These are phyloP conservation scores for Camponotus pennsylvanicus DNA, from an alignment of 1,140 invertebrate genomes.

Conservation along the genomic window DNA sequence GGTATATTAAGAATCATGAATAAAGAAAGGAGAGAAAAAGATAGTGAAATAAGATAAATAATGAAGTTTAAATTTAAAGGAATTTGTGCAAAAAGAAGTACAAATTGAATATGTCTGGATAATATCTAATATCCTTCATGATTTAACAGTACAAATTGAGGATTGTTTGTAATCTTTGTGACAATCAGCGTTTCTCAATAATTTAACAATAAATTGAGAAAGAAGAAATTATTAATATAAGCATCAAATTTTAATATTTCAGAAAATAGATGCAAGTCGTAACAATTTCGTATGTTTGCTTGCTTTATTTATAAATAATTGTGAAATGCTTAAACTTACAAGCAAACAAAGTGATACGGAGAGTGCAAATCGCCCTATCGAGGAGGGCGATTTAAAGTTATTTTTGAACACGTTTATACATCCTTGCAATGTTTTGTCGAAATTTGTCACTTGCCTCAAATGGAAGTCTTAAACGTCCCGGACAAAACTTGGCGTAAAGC, in stretches of 20 bases:
- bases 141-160: too few species aligned
- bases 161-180: too few species aligned
- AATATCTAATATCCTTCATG: too few species aligned
- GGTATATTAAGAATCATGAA: not conserved
- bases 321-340: not conserved
- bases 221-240: not conserved
- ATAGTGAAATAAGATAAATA: not conserved
- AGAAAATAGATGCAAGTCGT: not conserved
- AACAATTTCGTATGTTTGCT: too few species aligned
- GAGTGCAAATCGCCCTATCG: conserved; percentile 4
- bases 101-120: too few species aligned
- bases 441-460: conserved; percentile 39
- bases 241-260: not conserved
- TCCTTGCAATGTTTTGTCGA: conserved; percentile 23
- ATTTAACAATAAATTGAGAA: not conserved
- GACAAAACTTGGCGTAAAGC: conserved; percentile 44
- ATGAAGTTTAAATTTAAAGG: too few species aligned
- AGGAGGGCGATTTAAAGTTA: conserved; percentile 23
- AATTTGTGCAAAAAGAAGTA: too few species aligned
- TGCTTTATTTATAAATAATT: not conserved
- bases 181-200: not conserved
- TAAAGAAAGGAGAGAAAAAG: not conserved
- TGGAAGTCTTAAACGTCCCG: conserved; percentile 14
- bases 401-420: conserved; percentile 25
- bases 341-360: conserved; percentile 21